These are phyloP conservation scores for Teleiodes luculella DNA, from an alignment of 2,888 invertebrate species.

Conservation along the genomic window DNA sequence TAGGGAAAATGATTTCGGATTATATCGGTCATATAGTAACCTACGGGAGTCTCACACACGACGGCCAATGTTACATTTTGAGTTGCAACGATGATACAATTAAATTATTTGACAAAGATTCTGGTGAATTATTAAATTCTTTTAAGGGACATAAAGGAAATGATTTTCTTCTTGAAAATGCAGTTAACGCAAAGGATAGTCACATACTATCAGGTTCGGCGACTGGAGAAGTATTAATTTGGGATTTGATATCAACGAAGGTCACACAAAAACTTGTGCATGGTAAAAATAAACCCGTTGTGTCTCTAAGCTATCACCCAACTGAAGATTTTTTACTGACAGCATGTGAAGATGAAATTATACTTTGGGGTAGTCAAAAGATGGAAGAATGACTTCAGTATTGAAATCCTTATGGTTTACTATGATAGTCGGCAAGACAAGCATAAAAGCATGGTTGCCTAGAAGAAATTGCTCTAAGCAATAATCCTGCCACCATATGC, in stretches of 20 bases:
- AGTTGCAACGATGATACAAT: constrained; percentile 91
- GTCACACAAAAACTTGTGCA: constrained; percentile 70
- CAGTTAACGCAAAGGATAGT: constrained; percentile 89
- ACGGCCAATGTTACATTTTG: constrained; percentile 93
- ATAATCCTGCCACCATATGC: too few relatives aligned
- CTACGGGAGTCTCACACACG: constrained; percentile 90
- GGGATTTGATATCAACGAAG: constrained; percentile 90
- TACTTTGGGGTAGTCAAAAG: constrained; percentile 80
- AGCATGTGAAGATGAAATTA: constrained; percentile 85
- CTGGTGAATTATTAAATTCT: constrained; percentile 72
- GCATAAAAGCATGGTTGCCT: too few relatives aligned
- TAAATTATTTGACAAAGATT: constrained; percentile 90
- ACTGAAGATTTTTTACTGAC: constrained; percentile 83
- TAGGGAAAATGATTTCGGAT: constrained; percentile 89
- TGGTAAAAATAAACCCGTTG: constrained; percentile 81
- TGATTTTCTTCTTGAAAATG: constrained; percentile 92
- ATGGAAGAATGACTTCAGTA: not conserved
- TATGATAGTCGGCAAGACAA: too few relatives aligned
- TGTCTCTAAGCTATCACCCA: constrained; percentile 91
- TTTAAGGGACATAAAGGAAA: constrained; percentile 90
- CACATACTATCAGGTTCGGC: constrained; percentile 94
- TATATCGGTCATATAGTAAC: constrained; percentile 92
- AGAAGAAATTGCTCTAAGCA: too few relatives aligned
- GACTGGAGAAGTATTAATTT: constrained; percentile 90
- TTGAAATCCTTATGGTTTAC: too few relatives aligned